Base-by-base conservation (phyloP, 1,140 invertebrate species). In the Dolichoris vasculosae region DNA sequence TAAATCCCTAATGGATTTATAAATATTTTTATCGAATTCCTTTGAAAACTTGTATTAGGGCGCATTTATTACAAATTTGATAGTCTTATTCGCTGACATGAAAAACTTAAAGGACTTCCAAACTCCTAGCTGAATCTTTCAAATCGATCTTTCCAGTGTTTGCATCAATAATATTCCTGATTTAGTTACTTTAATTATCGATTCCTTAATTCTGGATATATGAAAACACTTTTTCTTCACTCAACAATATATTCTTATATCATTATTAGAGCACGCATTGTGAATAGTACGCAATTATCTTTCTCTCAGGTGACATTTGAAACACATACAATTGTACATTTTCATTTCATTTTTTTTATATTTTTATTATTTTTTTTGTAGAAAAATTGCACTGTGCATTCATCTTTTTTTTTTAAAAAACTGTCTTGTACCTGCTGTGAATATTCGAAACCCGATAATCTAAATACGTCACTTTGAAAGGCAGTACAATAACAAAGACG, bases 311-410 rank as follows among this genome's bases (percentile, higher is more conserved):
- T 85, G 32, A 84, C 46, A 80, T 85, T 75, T 32, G 76, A 48
- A 85, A 85, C 55, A 64, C 64, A 85, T 85, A 76, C 40, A 69
- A 67, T 85, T 82, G 32, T 81, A 82, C 83, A 84, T 67, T 78
- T 67, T 77, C 7, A 67, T 67, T 38, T 64, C 40, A 59, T 77
- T 80, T 43, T n/a, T n/a, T 76, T 67, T 46, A 55, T 71, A 30
- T n/a, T 75, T 76, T 83, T n/a, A 64, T 77, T 77, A 35, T 83
- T 83, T 77, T 0, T 75, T 85, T 75, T 76, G 69, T 85, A 85
- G 71, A 81, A 85, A 85, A 85, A 82, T 67, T 85, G 63, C 43
- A 85, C 71, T 67, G 69, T 76, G 69, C 79, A 82, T 43, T 85
- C 48, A 43, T 46, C 30, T 75, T 3, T 64, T 23, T 75, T 3